Evolutionary conservation across 2,113 vertebrate species (phyloP).

Genomic region (Mormyrus iriodes): DNA sequence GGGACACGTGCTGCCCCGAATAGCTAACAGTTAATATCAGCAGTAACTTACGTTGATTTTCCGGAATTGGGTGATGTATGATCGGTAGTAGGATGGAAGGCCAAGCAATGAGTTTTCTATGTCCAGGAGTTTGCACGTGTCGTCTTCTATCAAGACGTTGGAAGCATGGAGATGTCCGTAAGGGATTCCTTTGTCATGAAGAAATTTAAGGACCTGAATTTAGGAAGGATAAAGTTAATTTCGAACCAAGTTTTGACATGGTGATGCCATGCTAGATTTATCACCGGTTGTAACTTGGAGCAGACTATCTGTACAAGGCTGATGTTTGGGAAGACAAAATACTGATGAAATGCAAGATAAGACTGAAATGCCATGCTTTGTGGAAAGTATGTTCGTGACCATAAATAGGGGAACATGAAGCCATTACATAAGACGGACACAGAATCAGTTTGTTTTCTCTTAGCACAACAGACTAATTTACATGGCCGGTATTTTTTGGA

Average conservation of each 20-base stretch:
- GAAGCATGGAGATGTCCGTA: slow-evolving; percentile 86
- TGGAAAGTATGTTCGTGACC: neutral
- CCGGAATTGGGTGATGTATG: slow-evolving; percentile 77
- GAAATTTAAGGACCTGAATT: slow-evolving; percentile 79
- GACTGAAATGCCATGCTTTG: neutral
- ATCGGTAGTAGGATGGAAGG: slow-evolving; percentile 80
- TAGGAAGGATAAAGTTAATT: neutral
- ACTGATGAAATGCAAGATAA: neutral
- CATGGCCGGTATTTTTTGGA: neutral
- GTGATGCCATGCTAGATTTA: neutral
- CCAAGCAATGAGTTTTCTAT: slow-evolving; percentile 88
- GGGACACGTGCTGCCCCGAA: neutral
- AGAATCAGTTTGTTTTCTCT: neutral
- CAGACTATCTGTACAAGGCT: neutral
- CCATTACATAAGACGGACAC: neutral
- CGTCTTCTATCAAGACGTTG: slow-evolving; percentile 83
- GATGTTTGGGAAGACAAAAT: neutral
- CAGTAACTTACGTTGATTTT: slow-evolving; percentile 81
- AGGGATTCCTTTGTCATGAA: slow-evolving; percentile 82
- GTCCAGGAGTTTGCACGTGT: slow-evolving; percentile 79
- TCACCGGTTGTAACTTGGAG: neutral
- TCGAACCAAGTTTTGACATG: neutral
- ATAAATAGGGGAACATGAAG: neutral
- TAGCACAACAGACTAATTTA: neutral
- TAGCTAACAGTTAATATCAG: neutral